Evolutionary conservation across 2,113 vertebrate species (phyloP).

Genomic region (Nothoprocta perdicaria): DNA sequence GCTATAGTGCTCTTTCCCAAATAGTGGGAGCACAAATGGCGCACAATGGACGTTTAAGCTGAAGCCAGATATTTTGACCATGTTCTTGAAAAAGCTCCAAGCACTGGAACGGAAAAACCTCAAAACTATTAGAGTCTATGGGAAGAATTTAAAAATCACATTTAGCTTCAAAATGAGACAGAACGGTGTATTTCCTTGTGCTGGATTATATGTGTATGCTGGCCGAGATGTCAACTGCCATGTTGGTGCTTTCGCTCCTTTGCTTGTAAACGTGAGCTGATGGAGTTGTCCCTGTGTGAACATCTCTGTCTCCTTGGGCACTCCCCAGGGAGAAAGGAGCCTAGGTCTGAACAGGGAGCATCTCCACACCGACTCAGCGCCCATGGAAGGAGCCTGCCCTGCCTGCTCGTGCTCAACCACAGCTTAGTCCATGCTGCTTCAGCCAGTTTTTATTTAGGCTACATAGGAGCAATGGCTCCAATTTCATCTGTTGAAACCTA

Average conservation of each 20-base stretch:
- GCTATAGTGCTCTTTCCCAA: neutral
- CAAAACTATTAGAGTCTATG: neutral
- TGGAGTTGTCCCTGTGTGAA: neutral
- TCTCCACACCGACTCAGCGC: fast-evolving
- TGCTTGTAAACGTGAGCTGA: neutral
- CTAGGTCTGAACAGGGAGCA: neutral
- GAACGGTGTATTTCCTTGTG: neutral
- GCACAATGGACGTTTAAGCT: neutral
- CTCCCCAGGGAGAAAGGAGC: neutral
- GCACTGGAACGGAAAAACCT: neutral
- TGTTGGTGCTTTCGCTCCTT: neutral
- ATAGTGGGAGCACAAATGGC: neutral
- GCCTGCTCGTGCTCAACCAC: neutral
- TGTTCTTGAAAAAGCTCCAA: neutral
- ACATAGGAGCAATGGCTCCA: neutral
- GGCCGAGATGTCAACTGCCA: neutral
- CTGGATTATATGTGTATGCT: neutral
- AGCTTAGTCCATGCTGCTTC: neutral
- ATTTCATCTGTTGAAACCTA: neutral
- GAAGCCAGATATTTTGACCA: neutral
- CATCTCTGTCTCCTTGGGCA: neutral
- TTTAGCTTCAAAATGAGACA: neutral
- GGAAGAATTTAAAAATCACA: neutral
- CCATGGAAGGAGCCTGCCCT: neutral
- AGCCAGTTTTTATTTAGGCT: neutral